A percentile compares a stretch with the other conserved stretches of the same genome.
phyloP scores from a whole-genome alignment of 1,140 invertebrate genomes.

The Danaus melanippus region DNA sequence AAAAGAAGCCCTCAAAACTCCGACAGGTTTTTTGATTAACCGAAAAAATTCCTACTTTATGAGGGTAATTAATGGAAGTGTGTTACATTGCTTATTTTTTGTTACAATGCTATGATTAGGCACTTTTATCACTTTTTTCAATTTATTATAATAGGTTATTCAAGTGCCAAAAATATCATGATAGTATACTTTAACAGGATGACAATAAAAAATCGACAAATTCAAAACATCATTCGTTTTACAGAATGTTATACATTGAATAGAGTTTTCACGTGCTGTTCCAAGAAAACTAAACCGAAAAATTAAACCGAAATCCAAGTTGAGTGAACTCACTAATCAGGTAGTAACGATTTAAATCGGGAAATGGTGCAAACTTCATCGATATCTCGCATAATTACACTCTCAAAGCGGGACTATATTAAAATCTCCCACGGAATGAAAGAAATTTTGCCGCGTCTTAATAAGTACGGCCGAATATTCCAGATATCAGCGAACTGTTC shows the following conservation, averaged over 20 bases:
- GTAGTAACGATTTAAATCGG: slow-evolving; percentile 24
- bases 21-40: slow-evolving; percentile 51
- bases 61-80: slow-evolving; percentile 42
- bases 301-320: slow-evolving; percentile 15
- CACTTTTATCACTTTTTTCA: slow-evolving; percentile 17
- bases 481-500: slow-evolving; percentile 61
- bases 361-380: slow-evolving; percentile 22
- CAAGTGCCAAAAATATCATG: slow-evolving; percentile 10
- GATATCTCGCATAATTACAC: slow-evolving; percentile 44
- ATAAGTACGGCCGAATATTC: slow-evolving; percentile 61
- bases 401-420: slow-evolving; percentile 40
- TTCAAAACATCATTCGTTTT: no score
- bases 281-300: slow-evolving; percentile 17
- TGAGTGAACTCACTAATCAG: slow-evolving; percentile 27
- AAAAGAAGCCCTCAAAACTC: slow-evolving; percentile 29
- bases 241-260: background rate
- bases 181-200: no score
- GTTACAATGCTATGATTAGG: slow-evolving; percentile 32
- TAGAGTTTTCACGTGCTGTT: slow-evolving; percentile 2
- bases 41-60: slow-evolving; percentile 38
- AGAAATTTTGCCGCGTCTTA: slow-evolving; percentile 58
- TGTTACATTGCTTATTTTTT: slow-evolving; percentile 30
- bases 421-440: slow-evolving; percentile 47
- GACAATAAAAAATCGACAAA: no score
- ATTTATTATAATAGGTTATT: no score